A percentile compares a stretch with the other conserved stretches of the same genome.
Evolutionary conservation across 2,797 vertebrate species (phyloP).

Genomic region (Siniperca obscura): DNA sequence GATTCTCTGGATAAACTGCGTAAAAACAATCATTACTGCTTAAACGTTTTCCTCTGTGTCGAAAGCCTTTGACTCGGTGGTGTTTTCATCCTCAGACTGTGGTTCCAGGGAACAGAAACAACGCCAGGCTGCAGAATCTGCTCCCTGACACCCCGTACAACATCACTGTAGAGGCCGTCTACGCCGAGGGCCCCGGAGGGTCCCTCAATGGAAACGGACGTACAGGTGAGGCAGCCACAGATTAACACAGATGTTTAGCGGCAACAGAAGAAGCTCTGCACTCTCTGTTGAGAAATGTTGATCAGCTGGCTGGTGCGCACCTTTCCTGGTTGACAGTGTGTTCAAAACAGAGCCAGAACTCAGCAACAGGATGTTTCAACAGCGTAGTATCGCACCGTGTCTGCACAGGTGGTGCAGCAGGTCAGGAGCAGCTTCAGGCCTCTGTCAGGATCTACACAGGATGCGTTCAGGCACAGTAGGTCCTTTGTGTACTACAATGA

Average conservation of each 20-base stretch:
- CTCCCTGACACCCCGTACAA: slow-evolving; percentile 93
- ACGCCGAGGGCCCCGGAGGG: slow-evolving; percentile 92
- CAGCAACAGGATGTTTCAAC: not conserved
- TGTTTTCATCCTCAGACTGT: slow-evolving; percentile 81
- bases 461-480: not conserved
- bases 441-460: not conserved
- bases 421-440: too few relatives aligned
- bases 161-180: slow-evolving; percentile 94
- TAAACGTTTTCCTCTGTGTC: not conserved
- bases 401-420: too few relatives aligned
- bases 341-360: not conserved
- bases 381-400: not conserved
- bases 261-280: not conserved
- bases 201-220: slow-evolving; percentile 90
- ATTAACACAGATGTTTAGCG: not conserved
- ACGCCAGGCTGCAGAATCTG: slow-evolving; percentile 90
- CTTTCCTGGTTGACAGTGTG: not conserved
- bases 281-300: not conserved
- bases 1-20: not conserved
- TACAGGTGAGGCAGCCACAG: slow-evolving; percentile 84
- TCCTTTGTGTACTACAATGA: too few relatives aligned
- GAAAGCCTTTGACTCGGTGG: slow-evolving; percentile 2
- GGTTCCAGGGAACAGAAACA: slow-evolving; percentile 96
- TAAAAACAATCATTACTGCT: not conserved
- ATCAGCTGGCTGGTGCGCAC: not conserved